These are phyloP conservation scores for Bellardia bayeri DNA, from an alignment of 2,888 invertebrate genomes.

Conservation along the genomic window DNA sequence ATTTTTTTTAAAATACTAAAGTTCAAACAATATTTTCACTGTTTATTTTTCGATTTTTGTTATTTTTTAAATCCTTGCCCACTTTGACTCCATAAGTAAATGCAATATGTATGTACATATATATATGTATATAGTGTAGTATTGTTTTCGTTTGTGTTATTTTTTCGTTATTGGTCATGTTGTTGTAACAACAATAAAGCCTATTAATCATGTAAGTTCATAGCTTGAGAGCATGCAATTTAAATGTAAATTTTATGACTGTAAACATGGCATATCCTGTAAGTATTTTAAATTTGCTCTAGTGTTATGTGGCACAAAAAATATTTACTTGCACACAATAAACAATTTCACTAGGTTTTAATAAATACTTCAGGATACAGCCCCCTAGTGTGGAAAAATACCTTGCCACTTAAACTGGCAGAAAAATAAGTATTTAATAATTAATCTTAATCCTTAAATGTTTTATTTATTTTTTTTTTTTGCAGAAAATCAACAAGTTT, in stretches of 20 bases:
- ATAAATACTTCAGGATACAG: constrained; percentile 15
- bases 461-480: too few species aligned
- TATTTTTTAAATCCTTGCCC: constrained; percentile 56
- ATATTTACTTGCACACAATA: neutral
- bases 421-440: constrained; percentile 22
- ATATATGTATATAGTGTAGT: neutral
- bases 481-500: neutral
- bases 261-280: constrained; percentile 69
- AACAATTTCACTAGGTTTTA: constrained; percentile 13
- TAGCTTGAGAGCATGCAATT: constrained; percentile 69
- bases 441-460: constrained; percentile 21
- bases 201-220: constrained; percentile 73
- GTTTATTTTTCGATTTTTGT: constrained; percentile 11
- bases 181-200: constrained; percentile 67
- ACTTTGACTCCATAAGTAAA: constrained; percentile 56
- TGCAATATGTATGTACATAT: constrained; percentile 42
- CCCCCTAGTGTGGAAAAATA: neutral
- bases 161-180: constrained; percentile 37
- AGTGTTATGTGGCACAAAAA: constrained; percentile 21
- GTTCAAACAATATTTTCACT: constrained; percentile 53
- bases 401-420: neutral
- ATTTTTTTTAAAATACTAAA: constrained; percentile 49
- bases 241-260: constrained; percentile 72
- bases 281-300: constrained; percentile 60
- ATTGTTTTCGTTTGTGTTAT: constrained; percentile 4